These are phyloP conservation scores for Drosophila stalkeri DNA, from an alignment of 2,888 invertebrate genomes.

Conservation along the genomic window DNA sequence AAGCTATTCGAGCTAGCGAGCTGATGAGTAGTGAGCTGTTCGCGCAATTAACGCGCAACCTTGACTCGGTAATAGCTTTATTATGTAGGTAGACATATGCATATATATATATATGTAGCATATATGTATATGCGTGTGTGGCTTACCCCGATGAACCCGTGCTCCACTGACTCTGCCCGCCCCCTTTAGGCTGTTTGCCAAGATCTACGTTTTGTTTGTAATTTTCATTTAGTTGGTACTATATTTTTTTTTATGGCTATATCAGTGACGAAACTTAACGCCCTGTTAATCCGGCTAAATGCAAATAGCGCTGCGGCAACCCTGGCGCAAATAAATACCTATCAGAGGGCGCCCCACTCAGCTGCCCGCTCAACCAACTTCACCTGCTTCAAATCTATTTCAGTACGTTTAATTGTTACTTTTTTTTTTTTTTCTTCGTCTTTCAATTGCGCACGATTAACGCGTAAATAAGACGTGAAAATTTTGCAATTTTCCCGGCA, in stretches of 20 bases:
- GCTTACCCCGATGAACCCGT: slow-evolving; percentile 10
- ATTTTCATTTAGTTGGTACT: slow-evolving; percentile 31
- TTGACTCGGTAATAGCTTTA: slow-evolving; percentile 72
- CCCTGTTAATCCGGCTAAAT: slow-evolving; percentile 79
- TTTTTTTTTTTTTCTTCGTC: slow-evolving; percentile 6
- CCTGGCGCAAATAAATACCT: slow-evolving; percentile 72
- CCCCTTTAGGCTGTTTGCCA: slow-evolving; percentile 38
- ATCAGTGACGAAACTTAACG: slow-evolving; percentile 75
- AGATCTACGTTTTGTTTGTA: slow-evolving; percentile 40
- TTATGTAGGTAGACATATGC: slow-evolving; percentile 25
- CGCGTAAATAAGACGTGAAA: slow-evolving; percentile 75
- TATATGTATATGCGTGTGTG: not conserved
- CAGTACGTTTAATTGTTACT: slow-evolving; percentile 54
- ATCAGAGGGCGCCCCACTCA: slow-evolving; percentile 4
- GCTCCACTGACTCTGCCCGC: slow-evolving; percentile 28
- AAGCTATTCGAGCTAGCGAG: not conserved
- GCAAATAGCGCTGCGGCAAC: slow-evolving; percentile 58
- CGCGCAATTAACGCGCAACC: slow-evolving; percentile 63
- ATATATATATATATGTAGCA: not conserved
- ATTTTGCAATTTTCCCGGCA: slow-evolving; percentile 69
- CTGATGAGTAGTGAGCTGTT: slow-evolving; percentile 1
- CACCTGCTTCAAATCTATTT: not conserved
- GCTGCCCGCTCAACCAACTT: not conserved
- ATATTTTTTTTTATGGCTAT: slow-evolving; percentile 52
- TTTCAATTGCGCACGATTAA: slow-evolving; percentile 73